Percentiles rank a stretch among this genome's conserved stretches.
Conservation (phyloP, 2,888 invertebrate species). For the Tanaodytes sp. region DNA sequence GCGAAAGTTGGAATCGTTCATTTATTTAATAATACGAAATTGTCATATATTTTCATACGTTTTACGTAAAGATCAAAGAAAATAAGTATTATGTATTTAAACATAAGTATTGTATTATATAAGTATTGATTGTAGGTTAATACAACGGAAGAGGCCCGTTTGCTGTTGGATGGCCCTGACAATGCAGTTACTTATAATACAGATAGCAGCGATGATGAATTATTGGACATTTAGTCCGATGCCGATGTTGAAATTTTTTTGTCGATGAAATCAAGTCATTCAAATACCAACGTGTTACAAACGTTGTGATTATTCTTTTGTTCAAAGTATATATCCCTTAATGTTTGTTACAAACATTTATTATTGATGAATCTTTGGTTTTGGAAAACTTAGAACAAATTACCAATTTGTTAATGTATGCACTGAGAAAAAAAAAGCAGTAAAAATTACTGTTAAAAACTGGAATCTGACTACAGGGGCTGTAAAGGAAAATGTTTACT, state of each 20-base stretch:
- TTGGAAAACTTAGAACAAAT: too few species aligned
- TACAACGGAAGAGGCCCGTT: slow-evolving; percentile 65
- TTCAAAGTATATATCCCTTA: slow-evolving; percentile 1
- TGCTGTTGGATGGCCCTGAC: slow-evolving; percentile 63
- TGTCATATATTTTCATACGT: too few species aligned
- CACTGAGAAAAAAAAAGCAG: too few species aligned
- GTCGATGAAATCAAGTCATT: slow-evolving; percentile 7
- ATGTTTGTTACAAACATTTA: too few species aligned
- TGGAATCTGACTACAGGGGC: too few species aligned
- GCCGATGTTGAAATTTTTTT: slow-evolving; percentile 14
- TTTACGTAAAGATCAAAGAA: slow-evolving; percentile 46
- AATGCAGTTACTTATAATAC: slow-evolving; percentile 61
- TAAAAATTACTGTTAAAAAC: too few species aligned
- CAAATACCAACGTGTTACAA: background rate
- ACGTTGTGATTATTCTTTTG: slow-evolving; percentile 4
- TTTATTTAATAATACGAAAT: too few species aligned
- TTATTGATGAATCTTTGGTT: too few species aligned
- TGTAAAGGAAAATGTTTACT: too few species aligned
- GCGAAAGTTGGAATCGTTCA: too few species aligned
- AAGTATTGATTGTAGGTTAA: slow-evolving; percentile 61
- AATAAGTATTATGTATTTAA: background rate
- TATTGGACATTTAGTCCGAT: slow-evolving; percentile 60
- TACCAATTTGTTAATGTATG: too few species aligned
- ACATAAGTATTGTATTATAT: background rate
- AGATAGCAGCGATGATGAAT: slow-evolving; percentile 65